Percentiles rank a stretch among this genome's conserved stretches.
Evolutionary conservation across 2,888 invertebrate species (phyloP).

Genomic region (Hypolimnas misippus): DNA sequence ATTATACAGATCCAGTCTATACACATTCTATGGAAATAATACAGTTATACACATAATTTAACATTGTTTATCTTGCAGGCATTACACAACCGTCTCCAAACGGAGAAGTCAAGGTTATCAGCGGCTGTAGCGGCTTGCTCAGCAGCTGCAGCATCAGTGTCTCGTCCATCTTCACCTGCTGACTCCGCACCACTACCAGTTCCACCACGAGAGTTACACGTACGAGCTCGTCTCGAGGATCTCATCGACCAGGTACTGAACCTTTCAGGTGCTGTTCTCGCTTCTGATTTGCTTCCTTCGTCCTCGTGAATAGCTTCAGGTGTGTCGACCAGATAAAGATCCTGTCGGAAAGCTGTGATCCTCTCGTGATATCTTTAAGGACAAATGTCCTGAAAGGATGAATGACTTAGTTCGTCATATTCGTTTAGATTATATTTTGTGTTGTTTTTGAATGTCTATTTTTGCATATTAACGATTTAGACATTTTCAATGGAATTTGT

Average conservation of each 20-base stretch:
- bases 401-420: too few relatives aligned
- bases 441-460: too few relatives aligned
- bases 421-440: too few relatives aligned
- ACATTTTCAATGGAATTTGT: too few relatives aligned
- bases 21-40: neutral
- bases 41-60: neutral
- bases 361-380: too few relatives aligned
- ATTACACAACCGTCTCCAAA: slow-evolving; percentile 94
- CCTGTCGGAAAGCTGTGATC: too few relatives aligned
- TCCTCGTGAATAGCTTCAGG: slow-evolving; percentile 52
- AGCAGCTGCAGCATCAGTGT: slow-evolving; percentile 95
- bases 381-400: too few relatives aligned
- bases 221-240: slow-evolving; percentile 94
- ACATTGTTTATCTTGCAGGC: slow-evolving; percentile 50
- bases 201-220: slow-evolving; percentile 92
- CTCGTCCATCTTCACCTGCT: slow-evolving; percentile 94
- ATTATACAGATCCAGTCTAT: too few relatives aligned
- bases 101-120: slow-evolving; percentile 93
- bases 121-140: slow-evolving; percentile 96
- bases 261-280: slow-evolving; percentile 52
- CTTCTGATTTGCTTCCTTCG: slow-evolving; percentile 57
- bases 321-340: too few relatives aligned
- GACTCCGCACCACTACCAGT: slow-evolving; percentile 93
- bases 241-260: slow-evolving; percentile 94
- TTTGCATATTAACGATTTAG: too few relatives aligned